Base-by-base conservation (phyloP, 2,888 invertebrate genomes). In the Neuroscelio doddi region DNA sequence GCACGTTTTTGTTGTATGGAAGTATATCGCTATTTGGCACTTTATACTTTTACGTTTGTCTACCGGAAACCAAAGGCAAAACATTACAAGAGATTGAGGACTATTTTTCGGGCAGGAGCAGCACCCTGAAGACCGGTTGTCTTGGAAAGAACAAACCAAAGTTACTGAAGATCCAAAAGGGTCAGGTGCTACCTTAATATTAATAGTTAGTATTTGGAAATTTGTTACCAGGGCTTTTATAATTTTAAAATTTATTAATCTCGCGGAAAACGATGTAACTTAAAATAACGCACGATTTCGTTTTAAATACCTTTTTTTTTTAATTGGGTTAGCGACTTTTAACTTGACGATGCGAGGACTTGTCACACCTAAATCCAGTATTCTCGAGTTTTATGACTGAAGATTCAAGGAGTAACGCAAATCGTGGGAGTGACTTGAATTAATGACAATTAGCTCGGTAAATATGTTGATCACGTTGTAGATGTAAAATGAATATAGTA, bases 41-140 rank as follows among this genome's bases (percentile, higher is more conserved):
- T 0, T 76, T 88, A 45, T 91, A 89, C 84, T 90, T 91, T 84
- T 91, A 90, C 73, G 80, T 88, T 61, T 90, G 85, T 75, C 82
- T 91, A 4, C 90, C 91, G 1, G 91, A 91, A 76, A 91, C 91
- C 0, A 90, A 91, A 81, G 90, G 90, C n/a, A 88, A 86, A 70
- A 86, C 89, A 1, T 82, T 91, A 0, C 91, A 91, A 77, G 91
- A 91, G 78, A 91, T 91, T 55, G 91, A 91, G 81, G 91, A 91
- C 70, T 90, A 90, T 78, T 91, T 90, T 82, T 88, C 89, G 44
- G 90, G 90, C 0, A 87, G 90, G 71, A 89, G 86, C 0, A 87
- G 87, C 64, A 81, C 86, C 0, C 79, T 90, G 12, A 86, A 85
- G 29, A 78, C 85, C 70, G 75, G 79, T 14, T 71, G 52, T 44